These are phyloP conservation scores for Danionella cerebrum DNA, from an alignment of 2,113 vertebrate species.

Conservation along the genomic window DNA sequence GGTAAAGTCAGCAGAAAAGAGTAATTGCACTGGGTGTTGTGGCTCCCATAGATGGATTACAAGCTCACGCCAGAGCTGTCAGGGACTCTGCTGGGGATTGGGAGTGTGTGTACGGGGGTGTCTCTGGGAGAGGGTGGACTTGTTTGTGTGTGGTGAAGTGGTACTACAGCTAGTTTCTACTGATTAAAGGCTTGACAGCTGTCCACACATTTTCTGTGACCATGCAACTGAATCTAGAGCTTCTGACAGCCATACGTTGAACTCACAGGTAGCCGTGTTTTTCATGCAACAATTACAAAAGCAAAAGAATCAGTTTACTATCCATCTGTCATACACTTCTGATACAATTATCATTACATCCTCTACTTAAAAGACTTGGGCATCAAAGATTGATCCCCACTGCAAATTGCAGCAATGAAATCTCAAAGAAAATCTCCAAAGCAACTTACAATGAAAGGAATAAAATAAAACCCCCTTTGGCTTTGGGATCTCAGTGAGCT, in stretches of 20 bases:
- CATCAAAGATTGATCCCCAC: not conserved
- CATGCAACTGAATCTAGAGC: not conserved
- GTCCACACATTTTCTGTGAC: not conserved
- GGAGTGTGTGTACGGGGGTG: not conserved
- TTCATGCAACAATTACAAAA: not conserved
- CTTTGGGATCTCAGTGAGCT: no score
- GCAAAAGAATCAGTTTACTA: not conserved
- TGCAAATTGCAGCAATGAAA: no score
- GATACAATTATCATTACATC: not conserved
- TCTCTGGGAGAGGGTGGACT: constrained; percentile 21
- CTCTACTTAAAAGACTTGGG: not conserved
- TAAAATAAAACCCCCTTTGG: no score
- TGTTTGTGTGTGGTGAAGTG: constrained; percentile 2
- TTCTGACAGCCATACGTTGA: not conserved
- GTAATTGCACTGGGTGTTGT: constrained; percentile 66
- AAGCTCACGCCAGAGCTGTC: constrained; percentile 60
- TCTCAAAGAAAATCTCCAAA: no score
- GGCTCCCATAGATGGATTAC: constrained; percentile 56
- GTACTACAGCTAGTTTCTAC: not conserved
- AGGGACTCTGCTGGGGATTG: constrained; percentile 46
- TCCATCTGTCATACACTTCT: not conserved
- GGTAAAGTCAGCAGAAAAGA: constrained; percentile 67
- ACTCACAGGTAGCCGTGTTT: not conserved
- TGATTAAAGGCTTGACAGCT: constrained; percentile 18
- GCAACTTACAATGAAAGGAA: no score